phyloP scores from a whole-genome alignment of 2,797 vertebrate species.

The Peromyscus attwateri region DNA sequence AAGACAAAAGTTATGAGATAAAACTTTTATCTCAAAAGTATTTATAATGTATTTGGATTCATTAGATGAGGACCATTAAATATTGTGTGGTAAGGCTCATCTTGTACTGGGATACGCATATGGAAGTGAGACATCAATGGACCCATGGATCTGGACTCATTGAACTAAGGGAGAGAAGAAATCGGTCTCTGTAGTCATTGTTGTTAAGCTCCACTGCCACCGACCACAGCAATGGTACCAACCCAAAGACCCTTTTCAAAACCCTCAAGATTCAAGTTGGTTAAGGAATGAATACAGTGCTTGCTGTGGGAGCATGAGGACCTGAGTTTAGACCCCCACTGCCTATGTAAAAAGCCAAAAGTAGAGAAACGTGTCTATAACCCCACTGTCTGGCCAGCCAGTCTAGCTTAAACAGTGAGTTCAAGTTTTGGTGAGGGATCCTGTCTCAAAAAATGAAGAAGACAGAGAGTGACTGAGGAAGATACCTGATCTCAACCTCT shows the following conservation, averaged over 20 bases:
- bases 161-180: constrained; percentile 6
- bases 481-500: neutral
- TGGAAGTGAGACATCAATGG: neutral
- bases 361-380: neutral
- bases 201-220: neutral
- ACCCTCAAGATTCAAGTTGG: neutral
- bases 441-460: neutral
- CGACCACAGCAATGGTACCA: neutral
- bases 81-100: neutral
- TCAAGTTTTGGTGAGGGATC: neutral
- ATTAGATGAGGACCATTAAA: neutral
- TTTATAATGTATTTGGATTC: neutral
- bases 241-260: neutral
- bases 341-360: neutral
- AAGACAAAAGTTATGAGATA: neutral
- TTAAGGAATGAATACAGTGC: neutral
- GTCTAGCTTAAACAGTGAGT: neutral
- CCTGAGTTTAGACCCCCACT: neutral
- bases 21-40: constrained; percentile 51
- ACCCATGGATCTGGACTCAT: neutral
- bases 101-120: neutral
- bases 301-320: neutral
- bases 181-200: neutral
- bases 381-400: neutral
- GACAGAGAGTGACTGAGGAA: neutral